A percentile compares a stretch with the other conserved stretches of the same genome.
phyloP scores from a whole-genome alignment of 2,888 invertebrate species.

The Pachycephus smyrnensis region DNA sequence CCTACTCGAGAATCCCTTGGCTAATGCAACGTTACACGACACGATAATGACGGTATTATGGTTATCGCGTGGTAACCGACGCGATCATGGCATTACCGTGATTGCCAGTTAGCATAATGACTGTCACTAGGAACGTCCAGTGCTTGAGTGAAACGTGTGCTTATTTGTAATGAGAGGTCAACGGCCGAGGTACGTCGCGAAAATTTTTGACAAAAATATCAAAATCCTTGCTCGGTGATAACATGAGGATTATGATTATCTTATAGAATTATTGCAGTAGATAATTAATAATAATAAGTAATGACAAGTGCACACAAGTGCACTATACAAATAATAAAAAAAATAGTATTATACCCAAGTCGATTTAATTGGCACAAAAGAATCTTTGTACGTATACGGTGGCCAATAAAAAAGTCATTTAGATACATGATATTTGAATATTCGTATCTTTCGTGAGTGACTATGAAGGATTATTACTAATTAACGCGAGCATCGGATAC shows the following conservation, averaged over 20 bases:
- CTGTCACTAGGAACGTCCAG: slow-evolving; percentile 30
- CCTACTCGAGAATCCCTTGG: neutral
- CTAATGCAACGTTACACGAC: neutral
- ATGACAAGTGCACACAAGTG: no score
- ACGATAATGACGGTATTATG: slow-evolving; percentile 42
- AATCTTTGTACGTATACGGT: neutral
- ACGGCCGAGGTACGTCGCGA: neutral
- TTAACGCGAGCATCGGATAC: neutral
- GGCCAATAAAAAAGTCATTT: neutral
- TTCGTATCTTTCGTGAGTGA: neutral
- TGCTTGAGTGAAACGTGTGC: neutral
- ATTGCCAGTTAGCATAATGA: slow-evolving; percentile 63
- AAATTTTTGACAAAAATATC: slow-evolving; percentile 24
- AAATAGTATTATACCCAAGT: neutral
- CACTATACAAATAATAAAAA: neutral
- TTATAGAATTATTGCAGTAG: no score
- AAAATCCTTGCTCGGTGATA: slow-evolving; percentile 2
- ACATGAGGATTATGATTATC: neutral
- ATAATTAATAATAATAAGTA: no score
- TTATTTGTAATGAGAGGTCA: neutral
- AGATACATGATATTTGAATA: neutral
- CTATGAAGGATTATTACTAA: neutral
- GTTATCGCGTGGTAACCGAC: slow-evolving; percentile 41
- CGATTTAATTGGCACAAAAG: neutral
- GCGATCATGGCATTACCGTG: slow-evolving; percentile 61